A percentile compares a stretch with the other conserved stretches of the same genome.
phyloP scores from a whole-genome alignment of 2,113 vertebrate genomes.

The Perca fluviatilis region DNA sequence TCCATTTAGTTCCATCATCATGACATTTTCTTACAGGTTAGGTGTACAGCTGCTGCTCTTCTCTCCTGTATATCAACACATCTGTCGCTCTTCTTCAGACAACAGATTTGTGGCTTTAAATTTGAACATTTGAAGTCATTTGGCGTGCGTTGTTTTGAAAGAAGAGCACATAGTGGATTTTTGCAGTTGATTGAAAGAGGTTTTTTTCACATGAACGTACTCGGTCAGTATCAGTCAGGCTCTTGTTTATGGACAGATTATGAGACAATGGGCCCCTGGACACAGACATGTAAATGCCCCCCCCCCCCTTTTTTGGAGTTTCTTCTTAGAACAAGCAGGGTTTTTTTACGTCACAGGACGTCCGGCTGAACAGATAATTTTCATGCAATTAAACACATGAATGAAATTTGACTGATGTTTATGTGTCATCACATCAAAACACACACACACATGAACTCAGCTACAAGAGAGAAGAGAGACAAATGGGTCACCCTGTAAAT shows the following conservation, averaged over 20 bases:
- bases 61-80: background rate
- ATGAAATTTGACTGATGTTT: conserved; percentile 18
- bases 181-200: background rate
- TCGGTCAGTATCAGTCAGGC: too few relatives aligned
- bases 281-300: too few relatives aligned
- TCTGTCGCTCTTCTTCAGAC: background rate
- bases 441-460: background rate
- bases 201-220: background rate
- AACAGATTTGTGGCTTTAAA: background rate
- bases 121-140: background rate
- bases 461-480: conserved; percentile 22
- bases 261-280: too few relatives aligned
- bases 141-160: background rate
- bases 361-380: conserved; percentile 20
- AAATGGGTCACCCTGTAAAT: conserved; percentile 70
- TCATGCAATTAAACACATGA: conserved; percentile 12
- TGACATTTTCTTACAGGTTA: conserved; percentile 34
- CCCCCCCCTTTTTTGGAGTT: too few relatives aligned
- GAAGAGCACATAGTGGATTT: background rate
- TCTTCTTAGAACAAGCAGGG: background rate
- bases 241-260: too few relatives aligned
- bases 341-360: conserved; percentile 11
- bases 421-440: conserved; percentile 35
- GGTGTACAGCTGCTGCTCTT: background rate
- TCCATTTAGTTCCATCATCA: conserved; percentile 35